Base-by-base conservation (phyloP, 2,113 vertebrate species). In the Dasypus novemcinctus region DNA sequence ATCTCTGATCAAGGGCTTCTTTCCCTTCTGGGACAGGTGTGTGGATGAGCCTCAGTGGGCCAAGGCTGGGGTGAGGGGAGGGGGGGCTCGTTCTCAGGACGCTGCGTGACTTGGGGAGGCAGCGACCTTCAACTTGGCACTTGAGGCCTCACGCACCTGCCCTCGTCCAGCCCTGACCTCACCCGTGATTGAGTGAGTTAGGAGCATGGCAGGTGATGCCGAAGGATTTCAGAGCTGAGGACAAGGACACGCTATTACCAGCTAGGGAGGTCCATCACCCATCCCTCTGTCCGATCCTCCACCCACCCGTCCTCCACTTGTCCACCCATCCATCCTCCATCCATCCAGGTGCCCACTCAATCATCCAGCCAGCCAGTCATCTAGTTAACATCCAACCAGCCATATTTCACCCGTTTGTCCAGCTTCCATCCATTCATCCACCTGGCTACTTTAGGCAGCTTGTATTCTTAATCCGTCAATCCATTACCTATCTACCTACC, bases 81-180 rank as follows among this genome's bases (percentile, higher is more conserved):
- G 14, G 21, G 59, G 18, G 43, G 36, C 17, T 36, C 12, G 12
- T 25, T 3, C 21, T 7, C 10, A 23, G 49, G 27, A 20, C 14
- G 17, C 57, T 27, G 12, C 4, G 33, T 2, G 13, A 61, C 57
- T 57, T 66, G 68, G 46, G 38, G 38, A 17, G 33, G 27, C 43
- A 1, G 1, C 20, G 20, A n/a, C 15, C 29, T 21, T 17, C 4
- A 1, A 29, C 27, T 43, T 13, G 69, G 23, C 46, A 38, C 36
- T 2, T 7, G 3, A 1, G 14, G 2, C 31, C 7, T 27, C 31
- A 27, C 63, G 7, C 6, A 6, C 14, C 14, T 59, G 33, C 9
- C 18, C 8, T n/a, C 3, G 7, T 66, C 15, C 69, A 23, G 36
- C 3, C 21, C 11, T 84, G 59, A 6, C 52, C 57, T 43, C 63